phyloP scores from a whole-genome alignment of 2,113 vertebrate species.

The Noctilio leporinus region DNA sequence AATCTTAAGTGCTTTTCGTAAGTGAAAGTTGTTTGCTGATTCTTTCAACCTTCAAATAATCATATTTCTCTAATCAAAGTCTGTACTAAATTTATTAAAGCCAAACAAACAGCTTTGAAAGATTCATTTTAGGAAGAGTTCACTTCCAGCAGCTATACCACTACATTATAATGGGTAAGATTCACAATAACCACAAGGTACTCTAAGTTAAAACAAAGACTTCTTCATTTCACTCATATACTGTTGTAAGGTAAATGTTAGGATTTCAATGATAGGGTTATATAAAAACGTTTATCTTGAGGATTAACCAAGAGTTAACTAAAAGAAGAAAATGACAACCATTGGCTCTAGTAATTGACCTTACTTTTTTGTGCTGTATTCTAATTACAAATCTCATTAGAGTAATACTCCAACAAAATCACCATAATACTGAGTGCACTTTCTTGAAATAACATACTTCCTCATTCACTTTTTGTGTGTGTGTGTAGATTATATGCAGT shows the following conservation, averaged over 20 bases:
- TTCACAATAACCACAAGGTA: neutral
- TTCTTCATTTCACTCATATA: neutral
- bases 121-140: neutral
- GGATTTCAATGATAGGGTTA: neutral
- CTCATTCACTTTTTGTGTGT: neutral
- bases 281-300: neutral
- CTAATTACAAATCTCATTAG: slow-evolving; percentile 43
- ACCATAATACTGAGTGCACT: neutral
- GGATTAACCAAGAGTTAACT: neutral
- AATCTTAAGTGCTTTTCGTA: neutral
- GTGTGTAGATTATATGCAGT: too few relatives aligned
- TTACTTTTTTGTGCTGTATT: neutral
- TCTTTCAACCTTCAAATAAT: neutral
- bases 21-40: neutral
- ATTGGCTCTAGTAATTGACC: neutral
- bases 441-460: neutral
- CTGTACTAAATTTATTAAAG: neutral
- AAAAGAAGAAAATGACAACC: neutral
- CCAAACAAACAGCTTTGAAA: neutral
- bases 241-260: neutral
- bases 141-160: neutral
- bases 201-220: neutral
- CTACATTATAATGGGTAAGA: neutral
- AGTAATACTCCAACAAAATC: neutral
- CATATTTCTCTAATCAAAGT: neutral